phyloP scores from a whole-genome alignment of 2,888 invertebrate species.

The Hydriomena furcata region DNA sequence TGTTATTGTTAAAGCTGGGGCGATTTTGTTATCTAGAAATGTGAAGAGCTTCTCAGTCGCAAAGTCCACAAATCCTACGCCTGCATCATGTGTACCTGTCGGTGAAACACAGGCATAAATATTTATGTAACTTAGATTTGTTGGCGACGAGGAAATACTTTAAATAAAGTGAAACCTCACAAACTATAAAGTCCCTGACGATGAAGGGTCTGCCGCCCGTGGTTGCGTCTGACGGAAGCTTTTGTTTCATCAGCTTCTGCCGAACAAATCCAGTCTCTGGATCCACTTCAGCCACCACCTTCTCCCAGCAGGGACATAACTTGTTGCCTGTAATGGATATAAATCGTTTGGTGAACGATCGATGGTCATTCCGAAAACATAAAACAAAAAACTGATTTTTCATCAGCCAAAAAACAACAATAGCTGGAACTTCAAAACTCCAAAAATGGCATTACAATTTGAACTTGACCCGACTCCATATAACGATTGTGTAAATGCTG shows the following conservation, averaged over 20 bases:
- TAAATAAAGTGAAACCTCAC: slow-evolving; percentile 59
- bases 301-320: slow-evolving; percentile 66
- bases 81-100: slow-evolving; percentile 70
- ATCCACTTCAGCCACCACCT: slow-evolving; percentile 53
- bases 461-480: too few species aligned
- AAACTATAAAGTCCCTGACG: slow-evolving; percentile 81
- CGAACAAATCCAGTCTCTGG: slow-evolving; percentile 47
- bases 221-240: slow-evolving; percentile 78
- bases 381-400: too few species aligned
- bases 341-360: too few species aligned
- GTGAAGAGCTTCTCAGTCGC: slow-evolving; percentile 67
- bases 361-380: too few species aligned
- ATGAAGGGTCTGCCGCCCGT: slow-evolving; percentile 71
- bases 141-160: too few species aligned
- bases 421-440: too few species aligned
- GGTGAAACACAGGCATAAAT: not conserved
- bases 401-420: too few species aligned
- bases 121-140: too few species aligned
- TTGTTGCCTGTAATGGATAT: slow-evolving; percentile 51
- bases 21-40: slow-evolving; percentile 65
- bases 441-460: too few species aligned
- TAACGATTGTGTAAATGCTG: too few species aligned
- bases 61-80: slow-evolving; percentile 78
- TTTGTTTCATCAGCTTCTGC: slow-evolving; percentile 60
- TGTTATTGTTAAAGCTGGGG: slow-evolving; percentile 64